Evolutionary conservation across 1,140 invertebrate species (phyloP).

Genomic region (Drosophila baimaii): DNA sequence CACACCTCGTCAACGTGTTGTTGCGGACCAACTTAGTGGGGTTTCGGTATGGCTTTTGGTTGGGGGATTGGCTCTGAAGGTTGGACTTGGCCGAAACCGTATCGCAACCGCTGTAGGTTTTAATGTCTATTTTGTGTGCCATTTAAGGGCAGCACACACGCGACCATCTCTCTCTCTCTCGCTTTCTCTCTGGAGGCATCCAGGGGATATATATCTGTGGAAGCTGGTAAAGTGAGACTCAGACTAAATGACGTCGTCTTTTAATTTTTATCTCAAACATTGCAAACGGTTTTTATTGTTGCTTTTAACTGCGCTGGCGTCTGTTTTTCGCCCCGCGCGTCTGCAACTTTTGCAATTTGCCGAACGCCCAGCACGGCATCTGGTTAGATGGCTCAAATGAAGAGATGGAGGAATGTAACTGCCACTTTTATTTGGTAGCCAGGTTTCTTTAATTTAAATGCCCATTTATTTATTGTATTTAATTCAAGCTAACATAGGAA

Average conservation of each 20-base stretch:
- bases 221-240: conserved; percentile 13
- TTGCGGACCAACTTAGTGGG: conserved; percentile 35
- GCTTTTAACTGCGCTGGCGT: conserved; percentile 78
- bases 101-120: conserved; percentile 55
- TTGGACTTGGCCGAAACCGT: conserved; percentile 31
- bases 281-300: conserved; percentile 82
- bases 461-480: conserved; percentile 56
- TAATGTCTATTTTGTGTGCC: conserved; percentile 79
- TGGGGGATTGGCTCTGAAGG: neutral
- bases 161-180: conserved; percentile 51
- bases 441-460: conserved; percentile 74
- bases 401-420: conserved; percentile 20
- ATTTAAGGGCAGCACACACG: conserved; percentile 77
- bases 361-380: conserved; percentile 68
- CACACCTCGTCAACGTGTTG: conserved; percentile 52
- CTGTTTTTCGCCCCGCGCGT: conserved; percentile 50
- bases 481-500: conserved; percentile 14
- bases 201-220: conserved; percentile 2
- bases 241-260: conserved; percentile 78
- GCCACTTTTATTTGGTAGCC: conserved; percentile 33
- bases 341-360: conserved; percentile 71
- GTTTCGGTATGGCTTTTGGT: neutral
- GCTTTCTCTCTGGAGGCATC: conserved; percentile 20
- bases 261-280: conserved; percentile 83
- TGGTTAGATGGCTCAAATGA: conserved; percentile 52